These are phyloP conservation scores for Eurosta solidaginis DNA, from an alignment of 1,140 invertebrate genomes.

Conservation along the genomic window DNA sequence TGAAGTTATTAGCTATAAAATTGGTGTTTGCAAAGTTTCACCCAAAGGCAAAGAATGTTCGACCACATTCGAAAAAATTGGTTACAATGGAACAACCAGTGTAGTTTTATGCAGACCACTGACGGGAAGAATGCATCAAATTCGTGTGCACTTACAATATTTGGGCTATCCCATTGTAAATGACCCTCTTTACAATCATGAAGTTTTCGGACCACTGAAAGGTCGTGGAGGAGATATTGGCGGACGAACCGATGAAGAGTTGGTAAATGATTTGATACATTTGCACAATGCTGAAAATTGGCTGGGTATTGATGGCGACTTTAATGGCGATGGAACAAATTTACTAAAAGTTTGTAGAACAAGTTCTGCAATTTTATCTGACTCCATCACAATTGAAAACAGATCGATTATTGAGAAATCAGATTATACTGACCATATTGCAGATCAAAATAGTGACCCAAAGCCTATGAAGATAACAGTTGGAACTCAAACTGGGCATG, in stretches of 20 bases:
- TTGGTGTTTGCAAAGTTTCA: constrained; percentile 92
- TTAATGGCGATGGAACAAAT: constrained; percentile 42
- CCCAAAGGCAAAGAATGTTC: constrained; percentile 87
- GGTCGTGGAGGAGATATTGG: constrained; percentile 91
- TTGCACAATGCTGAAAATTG: constrained; percentile 94
- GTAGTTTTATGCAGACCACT: constrained; percentile 91
- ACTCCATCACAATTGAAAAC: background rate
- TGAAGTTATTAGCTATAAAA: constrained; percentile 91
- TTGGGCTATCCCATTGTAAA: constrained; percentile 89
- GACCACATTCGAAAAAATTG: constrained; percentile 87
- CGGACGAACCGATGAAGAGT: constrained; percentile 86
- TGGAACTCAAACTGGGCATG: constrained; percentile 81
- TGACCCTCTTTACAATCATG: constrained; percentile 92
- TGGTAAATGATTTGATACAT: constrained; percentile 86
- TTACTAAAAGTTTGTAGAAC: background rate
- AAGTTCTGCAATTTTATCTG: background rate
- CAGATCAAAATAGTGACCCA: background rate
- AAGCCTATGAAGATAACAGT: constrained; percentile 68
- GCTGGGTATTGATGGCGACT: constrained; percentile 87
- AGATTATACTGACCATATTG: background rate
- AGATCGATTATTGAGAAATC: background rate
- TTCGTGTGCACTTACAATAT: constrained; percentile 97
- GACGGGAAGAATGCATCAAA: constrained; percentile 98
- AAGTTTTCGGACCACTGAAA: constrained; percentile 86
- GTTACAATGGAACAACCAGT: constrained; percentile 84